These are phyloP conservation scores for Heterotis niloticus DNA, from an alignment of 2,113 vertebrate species.

Conservation along the genomic window DNA sequence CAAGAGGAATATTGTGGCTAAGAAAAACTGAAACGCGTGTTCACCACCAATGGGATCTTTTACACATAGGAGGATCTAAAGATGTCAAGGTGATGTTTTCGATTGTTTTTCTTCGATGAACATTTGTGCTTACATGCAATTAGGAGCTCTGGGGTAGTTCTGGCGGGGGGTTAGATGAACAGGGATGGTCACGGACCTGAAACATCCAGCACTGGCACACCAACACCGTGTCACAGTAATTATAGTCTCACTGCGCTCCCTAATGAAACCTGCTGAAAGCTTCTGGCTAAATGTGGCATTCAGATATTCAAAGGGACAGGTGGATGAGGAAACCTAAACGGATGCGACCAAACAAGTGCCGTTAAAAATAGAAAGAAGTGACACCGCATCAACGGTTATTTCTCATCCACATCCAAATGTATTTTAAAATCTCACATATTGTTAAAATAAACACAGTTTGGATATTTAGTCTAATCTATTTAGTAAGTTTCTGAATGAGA, in stretches of 20 bases:
- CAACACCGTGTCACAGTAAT: slow-evolving; percentile 29
- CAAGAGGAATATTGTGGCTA: too few species aligned
- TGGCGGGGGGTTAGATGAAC: not conserved
- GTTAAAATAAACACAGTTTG: too few species aligned
- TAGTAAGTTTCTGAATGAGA: too few species aligned
- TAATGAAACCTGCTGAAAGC: slow-evolving; percentile 23
- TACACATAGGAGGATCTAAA: too few species aligned
- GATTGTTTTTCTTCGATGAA: too few species aligned
- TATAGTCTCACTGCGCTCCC: slow-evolving; percentile 23
- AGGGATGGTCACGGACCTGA: not conserved
- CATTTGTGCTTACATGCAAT: too few species aligned
- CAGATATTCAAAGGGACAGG: not conserved
- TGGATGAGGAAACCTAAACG: not conserved
- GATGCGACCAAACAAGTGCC: not conserved
- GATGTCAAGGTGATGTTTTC: too few species aligned
- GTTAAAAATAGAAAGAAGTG: not conserved
- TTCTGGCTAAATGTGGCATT: not conserved
- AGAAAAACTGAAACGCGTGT: too few species aligned
- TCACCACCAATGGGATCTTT: too few species aligned
- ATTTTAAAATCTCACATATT: not conserved
- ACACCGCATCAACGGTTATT: not conserved
- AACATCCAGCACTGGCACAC: slow-evolving; percentile 20
- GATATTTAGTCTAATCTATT: too few species aligned
- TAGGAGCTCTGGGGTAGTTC: not conserved
- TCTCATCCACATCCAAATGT: not conserved